These are phyloP conservation scores for Steatocranus sp. DNA, from an alignment of 2,797 vertebrate genomes.

Conservation along the genomic window DNA sequence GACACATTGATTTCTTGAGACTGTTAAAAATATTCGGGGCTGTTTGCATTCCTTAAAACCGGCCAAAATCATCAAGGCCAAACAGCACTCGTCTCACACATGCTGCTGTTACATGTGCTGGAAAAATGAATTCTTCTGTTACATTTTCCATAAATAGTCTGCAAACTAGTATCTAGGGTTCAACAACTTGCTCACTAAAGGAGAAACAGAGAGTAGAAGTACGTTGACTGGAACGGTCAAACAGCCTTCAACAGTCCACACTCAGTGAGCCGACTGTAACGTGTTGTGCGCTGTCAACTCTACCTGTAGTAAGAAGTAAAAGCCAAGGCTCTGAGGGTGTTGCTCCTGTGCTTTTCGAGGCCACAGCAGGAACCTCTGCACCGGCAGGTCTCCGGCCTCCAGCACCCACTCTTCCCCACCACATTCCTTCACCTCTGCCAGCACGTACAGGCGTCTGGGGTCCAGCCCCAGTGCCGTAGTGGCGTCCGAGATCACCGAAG, in stretches of 20 bases:
- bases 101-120: not conserved
- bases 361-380: conserved; percentile 93
- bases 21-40: not conserved
- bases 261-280: not conserved
- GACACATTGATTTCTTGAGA: not conserved
- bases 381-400: conserved; percentile 88
- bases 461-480: conserved; percentile 83
- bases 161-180: not conserved
- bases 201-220: not conserved
- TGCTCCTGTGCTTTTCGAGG: conserved; percentile 91
- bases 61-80: not conserved
- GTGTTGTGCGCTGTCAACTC: not conserved
- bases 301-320: conserved; percentile 90
- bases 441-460: conserved; percentile 79
- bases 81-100: not conserved
- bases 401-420: conserved; percentile 98
- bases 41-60: not conserved
- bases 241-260: not conserved
- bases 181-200: not conserved
- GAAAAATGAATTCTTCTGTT: not conserved
- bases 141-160: not conserved
- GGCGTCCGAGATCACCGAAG: conserved; percentile 84
- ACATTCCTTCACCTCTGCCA: conserved; percentile 94
- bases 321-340: conserved; percentile 86
- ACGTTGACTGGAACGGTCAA: not conserved